A percentile compares a stretch with the other conserved stretches of the same genome.
phyloP scores from a whole-genome alignment of 2,888 invertebrate genomes.

The Amphiduros pacificus region DNA sequence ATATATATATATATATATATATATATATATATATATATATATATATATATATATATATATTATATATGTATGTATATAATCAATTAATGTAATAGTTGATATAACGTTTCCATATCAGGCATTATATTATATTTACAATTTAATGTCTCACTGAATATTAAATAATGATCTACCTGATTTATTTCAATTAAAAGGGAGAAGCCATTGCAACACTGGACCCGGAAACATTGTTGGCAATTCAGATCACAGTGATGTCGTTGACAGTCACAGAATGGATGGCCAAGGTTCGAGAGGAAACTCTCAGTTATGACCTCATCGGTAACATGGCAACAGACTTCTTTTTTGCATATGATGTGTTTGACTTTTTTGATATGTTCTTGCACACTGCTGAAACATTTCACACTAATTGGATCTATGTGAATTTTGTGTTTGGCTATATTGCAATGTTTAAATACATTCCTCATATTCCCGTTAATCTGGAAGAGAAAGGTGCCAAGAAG shows the following conservation, averaged over 20 bases:
- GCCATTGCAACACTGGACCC: not conserved
- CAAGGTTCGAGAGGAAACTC: constrained; percentile 28
- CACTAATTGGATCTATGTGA: constrained; percentile 26
- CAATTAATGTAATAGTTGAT: not conserved
- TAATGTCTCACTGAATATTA: not conserved
- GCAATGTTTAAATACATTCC: constrained; percentile 33
- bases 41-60: not conserved
- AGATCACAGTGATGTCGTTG: constrained; percentile 24
- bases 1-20: no score
- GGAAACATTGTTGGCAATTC: not conserved
- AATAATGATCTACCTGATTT: not conserved
- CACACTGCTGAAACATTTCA: constrained; percentile 17
- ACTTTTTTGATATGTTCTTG: constrained; percentile 23
- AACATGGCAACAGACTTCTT: constrained; percentile 31
- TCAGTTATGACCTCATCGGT: constrained; percentile 29
- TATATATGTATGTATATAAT: not conserved
- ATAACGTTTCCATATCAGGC: not conserved
- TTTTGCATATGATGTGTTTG: constrained; percentile 33
- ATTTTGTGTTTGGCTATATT: constrained; percentile 23
- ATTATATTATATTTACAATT: not conserved
- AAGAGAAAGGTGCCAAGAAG: constrained; percentile 2
- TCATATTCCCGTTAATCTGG: constrained; percentile 9
- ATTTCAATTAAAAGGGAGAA: not conserved
- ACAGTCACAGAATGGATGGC: constrained; percentile 33
- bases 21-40: no score